Evolutionary conservation across 1,140 invertebrate species (phyloP), one percentile per base, ranked within the genome.

Genomic region (Formica selysi): DNA sequence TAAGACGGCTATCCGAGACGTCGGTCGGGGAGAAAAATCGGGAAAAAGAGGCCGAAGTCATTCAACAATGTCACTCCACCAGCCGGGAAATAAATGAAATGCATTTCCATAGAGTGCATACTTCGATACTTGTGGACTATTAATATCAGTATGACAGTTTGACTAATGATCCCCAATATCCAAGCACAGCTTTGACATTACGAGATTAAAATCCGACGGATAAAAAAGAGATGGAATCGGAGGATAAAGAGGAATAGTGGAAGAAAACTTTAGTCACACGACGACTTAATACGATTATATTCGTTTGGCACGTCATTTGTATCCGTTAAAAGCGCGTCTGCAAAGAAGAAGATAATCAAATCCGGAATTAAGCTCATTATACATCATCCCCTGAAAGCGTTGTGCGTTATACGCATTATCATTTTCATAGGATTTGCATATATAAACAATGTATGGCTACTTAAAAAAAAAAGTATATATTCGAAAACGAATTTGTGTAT

Each of bases 131-230:
- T 64, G 86, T 90, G 86, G 89, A 94, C 94, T 95, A 95, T 95
- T 95, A 94, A 94, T 95, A 95, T 93, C 89, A 86, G 70, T 93
- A 95, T 95, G 94, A 95, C 94, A 94, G 94, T 48, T 95, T 95
- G 94, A 95, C 94, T 95, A 95, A 95, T 94, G 94, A 95, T 94
- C 88, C 91, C 85, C 92, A 89, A 93, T 92, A 92, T 89, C 91
- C 88, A 73, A 93, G 92, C 91, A 94, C 92, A 92, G 91, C 91
- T 93, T 94, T 94, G 93, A 95, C 93, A 95, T 95, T 95, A 95
- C 93, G 93, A 93, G 93, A 94, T 94, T 94, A 94, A 94, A 94
- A 93, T 93, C 92, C 91, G 84, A 57, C 88, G 89, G 89, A 93
- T 89, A 87, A 90, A 87, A 89, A 88, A 16, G 59, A 83, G 84